A percentile compares a stretch with the other conserved stretches of the same genome.
These are phyloP conservation scores for Drosophila robusta DNA, from an alignment of 2,888 invertebrate species.

Conservation along the genomic window DNA sequence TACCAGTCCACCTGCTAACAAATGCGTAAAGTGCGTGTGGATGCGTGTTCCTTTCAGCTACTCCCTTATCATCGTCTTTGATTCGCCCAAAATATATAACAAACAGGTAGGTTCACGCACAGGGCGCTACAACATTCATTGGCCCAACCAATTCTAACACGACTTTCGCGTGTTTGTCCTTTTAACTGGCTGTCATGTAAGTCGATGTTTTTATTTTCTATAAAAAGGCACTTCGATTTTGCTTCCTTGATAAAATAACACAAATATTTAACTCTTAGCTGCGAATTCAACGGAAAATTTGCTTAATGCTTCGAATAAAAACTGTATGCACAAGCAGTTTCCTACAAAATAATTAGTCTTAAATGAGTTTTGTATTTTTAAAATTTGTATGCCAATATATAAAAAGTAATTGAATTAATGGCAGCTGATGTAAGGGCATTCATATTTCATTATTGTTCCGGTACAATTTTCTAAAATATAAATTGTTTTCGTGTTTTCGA, in stretches of 20 bases:
- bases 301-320: background rate
- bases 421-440: background rate
- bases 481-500: slow-evolving; percentile 12
- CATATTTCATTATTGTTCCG: slow-evolving; percentile 18
- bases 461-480: slow-evolving; percentile 9
- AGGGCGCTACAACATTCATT: no score
- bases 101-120: background rate
- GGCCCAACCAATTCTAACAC: background rate
- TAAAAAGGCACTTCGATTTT: background rate
- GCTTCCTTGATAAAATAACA: no score
- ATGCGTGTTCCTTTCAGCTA: background rate
- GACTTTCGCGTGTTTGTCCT: slow-evolving; percentile 3
- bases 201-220: background rate
- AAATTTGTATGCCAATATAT: background rate
- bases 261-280: background rate
- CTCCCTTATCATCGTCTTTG: background rate
- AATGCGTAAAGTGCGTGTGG: slow-evolving; percentile 8
- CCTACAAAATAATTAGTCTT: no score
- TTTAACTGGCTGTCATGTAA: slow-evolving; percentile 5
- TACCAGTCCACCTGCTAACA: slow-evolving; percentile 32
- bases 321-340: no score
- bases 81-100: background rate
- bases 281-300: background rate
- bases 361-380: background rate
- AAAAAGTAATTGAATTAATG: background rate